Evolutionary conservation across 2,888 invertebrate species (phyloP).

Genomic region (Nezara viridula): DNA sequence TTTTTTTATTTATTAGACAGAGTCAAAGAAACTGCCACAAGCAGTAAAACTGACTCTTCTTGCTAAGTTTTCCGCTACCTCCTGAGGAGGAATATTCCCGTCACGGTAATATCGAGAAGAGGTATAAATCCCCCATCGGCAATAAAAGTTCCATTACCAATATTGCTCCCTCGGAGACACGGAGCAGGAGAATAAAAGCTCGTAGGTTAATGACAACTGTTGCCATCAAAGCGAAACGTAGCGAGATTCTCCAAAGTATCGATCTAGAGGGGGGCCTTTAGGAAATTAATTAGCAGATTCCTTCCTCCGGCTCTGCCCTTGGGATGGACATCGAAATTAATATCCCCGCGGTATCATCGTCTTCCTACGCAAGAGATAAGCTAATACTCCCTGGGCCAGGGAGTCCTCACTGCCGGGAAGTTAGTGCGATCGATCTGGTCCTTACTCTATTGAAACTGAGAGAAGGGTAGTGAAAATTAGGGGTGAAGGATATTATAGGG

Average conservation of each 20-base stretch:
- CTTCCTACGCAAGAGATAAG: neutral
- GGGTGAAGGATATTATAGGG: too few species aligned
- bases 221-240: constrained; percentile 6
- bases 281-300: constrained; percentile 35
- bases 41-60: neutral
- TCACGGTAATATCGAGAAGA: neutral
- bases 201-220: constrained; percentile 29
- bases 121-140: neutral
- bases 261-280: neutral
- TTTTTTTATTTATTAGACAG: neutral
- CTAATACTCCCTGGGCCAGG: neutral
- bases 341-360: neutral
- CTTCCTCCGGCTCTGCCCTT: neutral
- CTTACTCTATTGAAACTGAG: neutral
- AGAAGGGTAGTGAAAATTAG: neutral
- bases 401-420: neutral
- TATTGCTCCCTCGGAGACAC: neutral
- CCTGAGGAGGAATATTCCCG: neutral
- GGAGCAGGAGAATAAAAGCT: constrained; percentile 21
- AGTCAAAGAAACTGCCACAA: neutral
- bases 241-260: neutral
- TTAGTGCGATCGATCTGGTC: neutral
- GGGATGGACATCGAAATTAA: constrained; percentile 6
- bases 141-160: constrained; percentile 23
- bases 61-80: neutral